Evolutionary conservation across 1,140 invertebrate genomes (phyloP), one percentile per base, ranked within the genome.

Genomic region (Papilio glaucus): DNA sequence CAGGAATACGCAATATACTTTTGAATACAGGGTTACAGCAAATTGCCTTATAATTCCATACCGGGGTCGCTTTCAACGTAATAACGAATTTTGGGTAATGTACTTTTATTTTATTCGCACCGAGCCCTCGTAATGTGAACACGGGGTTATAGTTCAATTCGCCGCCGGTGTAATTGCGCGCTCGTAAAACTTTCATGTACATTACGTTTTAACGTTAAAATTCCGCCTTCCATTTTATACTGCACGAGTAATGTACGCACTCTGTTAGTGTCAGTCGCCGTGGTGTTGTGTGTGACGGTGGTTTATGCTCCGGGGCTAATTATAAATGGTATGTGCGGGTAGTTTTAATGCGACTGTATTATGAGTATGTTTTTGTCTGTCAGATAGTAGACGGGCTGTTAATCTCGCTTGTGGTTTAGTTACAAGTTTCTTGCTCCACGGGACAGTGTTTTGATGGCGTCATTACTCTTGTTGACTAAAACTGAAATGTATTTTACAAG

Each of bases 71-170:
- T 65, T 37, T 37, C 62, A 18, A 39, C 62, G 62, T 65, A 65
- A 65, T 65, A 65, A 65, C 62, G 62, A 65, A 65, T 65, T 65
- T 65, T 37, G 62, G n/a, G 62, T 65, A 65, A 65, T 38, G 62
- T 65, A 65, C 70, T 63, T 72, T 71, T 71, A 72, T 75, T 71
- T 67, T 72, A 75, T 69, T 62, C 73, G 37, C 69, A 71, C 73
- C 69, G 69, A 71, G 69, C 69, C 69, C 62, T 75, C 73, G 73
- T 75, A 68, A 72, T 71, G 73, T 75, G 71, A 74, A 78, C 72
- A 74, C 61, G 65, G 41, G 70, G 71, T 78, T 79, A 79, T 72
- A 57, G 71, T 71, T 74, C 73, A 74, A 74, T 74, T 74, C 73
- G 49, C 49, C 73, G 69, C 69, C 62, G 62, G 45, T 71, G 73